Base-by-base conservation (phyloP, 2,888 invertebrate genomes). In the Patella pellucida region DNA sequence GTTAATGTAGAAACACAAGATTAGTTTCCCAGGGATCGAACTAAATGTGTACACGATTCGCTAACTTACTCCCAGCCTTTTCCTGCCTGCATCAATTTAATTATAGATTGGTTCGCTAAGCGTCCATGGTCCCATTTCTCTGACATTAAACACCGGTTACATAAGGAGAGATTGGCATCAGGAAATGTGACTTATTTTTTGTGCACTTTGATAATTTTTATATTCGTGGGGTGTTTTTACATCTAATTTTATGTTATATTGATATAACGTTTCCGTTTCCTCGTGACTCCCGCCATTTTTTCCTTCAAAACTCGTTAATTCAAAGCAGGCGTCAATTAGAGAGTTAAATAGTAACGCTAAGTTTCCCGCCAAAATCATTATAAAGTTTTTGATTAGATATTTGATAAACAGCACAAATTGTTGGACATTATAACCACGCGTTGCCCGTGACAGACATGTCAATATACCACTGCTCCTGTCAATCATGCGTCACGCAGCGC, bases 221-320 rank as follows among this genome's bases (percentile, higher is more conserved):
- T 41, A 5, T 41, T 41, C 41, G 41, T 41, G 41, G n/a, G 23
- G 62, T 62, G 19, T 62, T 62, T 62, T 23, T 62, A 62, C 62
- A 62, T 62, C 23, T 62, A 62, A 62, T 62, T 62, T 62, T 62
- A 62, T 62, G 62, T 62, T 62, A 62, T 62, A 62, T 62, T 62
- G 62, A 62, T 62, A 62, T 62, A 62, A 62, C 62, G 62, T 62
- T 62, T 62, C 62, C 62, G 62, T 62, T 62, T 62, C 62, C 62
- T 62, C 23, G 62, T 23, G 19, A 23, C 23, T 19, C 23, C 19
- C 62, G 62, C 62, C 23, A 62, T 62, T 62, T 56, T 62, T 41
- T 41, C 9, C 41, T 9, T 62, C 62, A 62, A 23, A 62, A 62
- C 62, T 19, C 11, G 62, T 62, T 62, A 62, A 62, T 62, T 62